Base-by-base conservation (phyloP, 2,797 vertebrate species). In the Dromococcyx pavoninus region DNA sequence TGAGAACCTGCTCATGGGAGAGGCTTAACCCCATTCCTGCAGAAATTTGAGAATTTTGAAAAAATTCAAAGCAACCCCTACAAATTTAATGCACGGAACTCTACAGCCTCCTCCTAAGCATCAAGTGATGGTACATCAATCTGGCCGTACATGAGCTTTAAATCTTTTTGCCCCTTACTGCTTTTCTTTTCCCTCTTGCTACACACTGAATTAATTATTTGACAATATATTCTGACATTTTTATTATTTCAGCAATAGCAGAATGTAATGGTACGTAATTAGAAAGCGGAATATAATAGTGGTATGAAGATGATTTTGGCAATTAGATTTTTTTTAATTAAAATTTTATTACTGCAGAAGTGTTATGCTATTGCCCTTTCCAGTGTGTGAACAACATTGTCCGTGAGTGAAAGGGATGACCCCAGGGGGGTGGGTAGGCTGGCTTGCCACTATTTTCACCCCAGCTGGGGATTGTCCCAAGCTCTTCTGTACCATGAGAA, bases 341-440 rank as follows among this genome's bases (percentile, higher is more conserved):
- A 91, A 82, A 88, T 95, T 86, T 88, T 60, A 87, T 95, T 90
- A 57, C 37, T 71, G 75, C 14, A 11, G n/a, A 85, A 77, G 62
- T 58, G 24, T 74, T 1, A 0, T 64, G 57, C 32, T 76, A 7
- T 74, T 93, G 30, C 71, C 41, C 60, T 90, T 91, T 67, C 21
- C 56, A 41, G 3, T 48, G 15, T 65, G 37, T 44, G 60, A 86
- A 53, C 65, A 76, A 27, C 43, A 33, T 30, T 54, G 58, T n/a
- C 62, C 3, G 1, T 51, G 51, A 72, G 44, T n/a, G 37, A 73
- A 79, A 76, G 22, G 11, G 35, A 22, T 50, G 64, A 70, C 19
- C 12, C 23, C 8, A 1, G 2, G 51, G 51, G 41, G 27, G 33
- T 18, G 23, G 27, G 16, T 22, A 43, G 25, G 0, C 0, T 13